Percentiles rank a stretch among this genome's conserved stretches.
Conservation (phyloP, 2,797 vertebrate genomes). For the Clarias platycephalus region DNA sequence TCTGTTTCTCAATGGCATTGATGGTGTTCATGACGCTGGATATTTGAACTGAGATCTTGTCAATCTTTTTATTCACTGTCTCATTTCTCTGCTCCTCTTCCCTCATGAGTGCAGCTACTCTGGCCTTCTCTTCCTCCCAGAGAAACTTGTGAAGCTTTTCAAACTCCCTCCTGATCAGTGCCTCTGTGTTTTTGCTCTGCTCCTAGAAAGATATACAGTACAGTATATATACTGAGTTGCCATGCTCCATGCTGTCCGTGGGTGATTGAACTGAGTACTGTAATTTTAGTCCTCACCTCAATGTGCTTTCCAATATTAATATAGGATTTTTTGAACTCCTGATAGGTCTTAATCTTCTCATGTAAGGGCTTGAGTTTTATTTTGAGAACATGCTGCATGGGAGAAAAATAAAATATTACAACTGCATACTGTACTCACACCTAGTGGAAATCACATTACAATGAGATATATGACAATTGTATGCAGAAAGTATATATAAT, state of each 20-base stretch:
- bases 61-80: conserved; percentile 47
- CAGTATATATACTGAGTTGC: not conserved
- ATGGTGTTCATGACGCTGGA: conserved; percentile 40
- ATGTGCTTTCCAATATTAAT: conserved; percentile 43
- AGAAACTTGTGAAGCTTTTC: conserved; percentile 56
- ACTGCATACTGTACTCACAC: not conserved
- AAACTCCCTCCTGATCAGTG: conserved; percentile 47
- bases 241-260: not conserved
- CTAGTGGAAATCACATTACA: not conserved
- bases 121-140: conserved; percentile 48
- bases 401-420: not conserved
- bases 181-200: conserved; percentile 45
- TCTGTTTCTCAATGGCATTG: conserved; percentile 45
- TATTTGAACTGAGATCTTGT: conserved; percentile 50
- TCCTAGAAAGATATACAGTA: conserved; percentile 26
- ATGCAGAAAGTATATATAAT: not conserved
- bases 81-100: conserved; percentile 49
- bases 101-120: conserved; percentile 39
- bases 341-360: conserved; percentile 41
- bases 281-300: conserved; percentile 41
- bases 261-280: not conserved
- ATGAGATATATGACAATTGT: not conserved
- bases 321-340: conserved; percentile 43
- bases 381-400: conserved; percentile 41
- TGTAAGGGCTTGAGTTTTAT: conserved; percentile 46